Evolutionary conservation across 2,113 vertebrate genomes (phyloP).

Genomic region (Nerophis lumbriciformis): DNA sequence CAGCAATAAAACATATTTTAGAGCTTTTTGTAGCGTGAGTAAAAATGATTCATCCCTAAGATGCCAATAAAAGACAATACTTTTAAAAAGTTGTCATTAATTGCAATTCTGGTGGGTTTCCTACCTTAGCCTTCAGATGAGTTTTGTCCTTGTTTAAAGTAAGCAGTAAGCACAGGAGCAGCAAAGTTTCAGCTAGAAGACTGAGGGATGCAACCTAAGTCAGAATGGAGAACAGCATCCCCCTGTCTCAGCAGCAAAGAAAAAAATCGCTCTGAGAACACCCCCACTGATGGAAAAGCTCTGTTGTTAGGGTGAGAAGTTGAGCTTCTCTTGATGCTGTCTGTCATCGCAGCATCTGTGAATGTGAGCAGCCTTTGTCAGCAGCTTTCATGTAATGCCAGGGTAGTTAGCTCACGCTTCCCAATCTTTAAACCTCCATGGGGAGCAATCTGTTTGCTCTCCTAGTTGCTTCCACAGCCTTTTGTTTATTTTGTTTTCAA

Average conservation of each 20-base stretch:
- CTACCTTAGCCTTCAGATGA: slow-evolving; percentile 55
- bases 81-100: background rate
- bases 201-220: slow-evolving; percentile 44
- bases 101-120: slow-evolving; percentile 21
- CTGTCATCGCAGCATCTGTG: slow-evolving; percentile 70
- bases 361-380: slow-evolving; percentile 82
- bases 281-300: slow-evolving; percentile 50
- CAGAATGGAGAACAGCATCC: slow-evolving; percentile 49
- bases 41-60: background rate
- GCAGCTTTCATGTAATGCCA: slow-evolving; percentile 81
- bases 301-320: slow-evolving; percentile 71
- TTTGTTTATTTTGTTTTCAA: background rate
- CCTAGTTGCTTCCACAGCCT: slow-evolving; percentile 14
- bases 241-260: slow-evolving; percentile 34
- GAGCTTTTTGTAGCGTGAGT: too few species aligned
- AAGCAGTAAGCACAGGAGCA: slow-evolving; percentile 35
- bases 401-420: slow-evolving; percentile 76
- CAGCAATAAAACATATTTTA: too few species aligned
- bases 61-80: background rate
- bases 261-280: slow-evolving; percentile 27
- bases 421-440: slow-evolving; percentile 68
- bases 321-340: slow-evolving; percentile 76
- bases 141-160: slow-evolving; percentile 44
- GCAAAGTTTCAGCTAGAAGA: slow-evolving; percentile 49
- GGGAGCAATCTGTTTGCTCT: slow-evolving; percentile 58